Percentiles rank a stretch among this genome's conserved stretches.
phyloP scores from a whole-genome alignment of 2,888 invertebrate genomes.

The Polia nebulosa region DNA sequence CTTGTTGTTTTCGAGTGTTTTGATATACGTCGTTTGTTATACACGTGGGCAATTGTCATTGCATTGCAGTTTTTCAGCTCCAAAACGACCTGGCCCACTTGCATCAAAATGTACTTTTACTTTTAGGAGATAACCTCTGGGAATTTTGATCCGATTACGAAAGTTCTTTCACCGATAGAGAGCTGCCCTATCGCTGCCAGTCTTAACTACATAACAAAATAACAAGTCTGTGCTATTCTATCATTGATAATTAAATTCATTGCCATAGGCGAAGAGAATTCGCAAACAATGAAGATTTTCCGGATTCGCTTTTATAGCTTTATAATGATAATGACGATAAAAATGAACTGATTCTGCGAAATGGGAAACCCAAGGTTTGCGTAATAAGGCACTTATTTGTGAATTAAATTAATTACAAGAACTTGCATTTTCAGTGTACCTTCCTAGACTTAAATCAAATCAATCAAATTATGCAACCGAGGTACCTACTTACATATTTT shows the following conservation, averaged over 20 bases:
- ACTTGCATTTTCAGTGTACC: constrained; percentile 12
- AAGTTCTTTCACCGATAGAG: neutral
- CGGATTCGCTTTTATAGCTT: neutral
- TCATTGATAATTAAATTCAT: neutral
- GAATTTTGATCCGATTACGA: too few relatives aligned
- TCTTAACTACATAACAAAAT: neutral
- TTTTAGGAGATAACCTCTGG: too few relatives aligned
- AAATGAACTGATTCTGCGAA: constrained; percentile 5
- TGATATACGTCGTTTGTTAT: too few relatives aligned
- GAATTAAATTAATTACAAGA: neutral
- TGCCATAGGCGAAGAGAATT: neutral
- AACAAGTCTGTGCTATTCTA: neutral
- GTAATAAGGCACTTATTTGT: constrained; percentile 3
- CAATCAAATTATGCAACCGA: constrained; percentile 8
- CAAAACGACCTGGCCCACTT: too few relatives aligned
- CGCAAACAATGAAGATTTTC: neutral
- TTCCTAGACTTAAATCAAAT: neutral
- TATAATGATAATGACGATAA: neutral
- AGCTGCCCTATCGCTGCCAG: neutral
- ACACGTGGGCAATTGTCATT: too few relatives aligned
- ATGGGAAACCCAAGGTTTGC: constrained; percentile 13
- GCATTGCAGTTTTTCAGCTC: too few relatives aligned
- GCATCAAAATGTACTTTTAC: too few relatives aligned
- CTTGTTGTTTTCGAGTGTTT: too few relatives aligned
- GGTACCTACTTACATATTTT: neutral